These are phyloP conservation scores for Aromia moschata DNA, from an alignment of 2,888 invertebrate species.

Conservation along the genomic window DNA sequence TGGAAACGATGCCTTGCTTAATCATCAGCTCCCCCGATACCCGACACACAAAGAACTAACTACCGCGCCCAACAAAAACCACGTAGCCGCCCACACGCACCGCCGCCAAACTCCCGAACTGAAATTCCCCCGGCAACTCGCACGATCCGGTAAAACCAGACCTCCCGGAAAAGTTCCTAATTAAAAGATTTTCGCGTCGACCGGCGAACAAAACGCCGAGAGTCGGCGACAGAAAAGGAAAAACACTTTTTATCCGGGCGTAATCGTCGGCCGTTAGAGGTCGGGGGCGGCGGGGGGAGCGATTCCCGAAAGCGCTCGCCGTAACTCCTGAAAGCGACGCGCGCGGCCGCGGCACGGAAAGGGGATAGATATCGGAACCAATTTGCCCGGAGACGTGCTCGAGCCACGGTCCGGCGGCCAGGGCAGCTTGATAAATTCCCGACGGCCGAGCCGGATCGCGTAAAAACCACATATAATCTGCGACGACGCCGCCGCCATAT, in stretches of 20 bases:
- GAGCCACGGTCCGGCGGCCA: slow-evolving; percentile 41
- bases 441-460: slow-evolving; percentile 30
- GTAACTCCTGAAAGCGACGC: slow-evolving; percentile 13
- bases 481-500: slow-evolving; percentile 21
- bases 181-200: slow-evolving; percentile 9
- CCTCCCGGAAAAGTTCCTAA: slow-evolving; percentile 9
- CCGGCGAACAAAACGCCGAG: slow-evolving; percentile 11
- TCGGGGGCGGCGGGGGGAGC: slow-evolving; percentile 6
- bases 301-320: slow-evolving; percentile 10
- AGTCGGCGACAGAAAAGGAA: slow-evolving; percentile 3
- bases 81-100: too few relatives aligned
- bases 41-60: too few relatives aligned
- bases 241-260: not conserved
- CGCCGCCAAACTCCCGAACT: too few relatives aligned
- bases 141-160: too few relatives aligned
- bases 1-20: too few relatives aligned
- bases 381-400: slow-evolving; percentile 54
- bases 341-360: slow-evolving; percentile 16
- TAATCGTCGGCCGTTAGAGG: slow-evolving; percentile 1
- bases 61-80: too few relatives aligned
- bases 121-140: too few relatives aligned
- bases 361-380: slow-evolving; percentile 52
- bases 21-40: too few relatives aligned
- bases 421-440: slow-evolving; percentile 52
- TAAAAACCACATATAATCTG: slow-evolving; percentile 27